Percentiles rank a stretch among this genome's conserved stretches.
Conservation (phyloP, 2,797 vertebrate species). For the Anolis apletophallus region DNA sequence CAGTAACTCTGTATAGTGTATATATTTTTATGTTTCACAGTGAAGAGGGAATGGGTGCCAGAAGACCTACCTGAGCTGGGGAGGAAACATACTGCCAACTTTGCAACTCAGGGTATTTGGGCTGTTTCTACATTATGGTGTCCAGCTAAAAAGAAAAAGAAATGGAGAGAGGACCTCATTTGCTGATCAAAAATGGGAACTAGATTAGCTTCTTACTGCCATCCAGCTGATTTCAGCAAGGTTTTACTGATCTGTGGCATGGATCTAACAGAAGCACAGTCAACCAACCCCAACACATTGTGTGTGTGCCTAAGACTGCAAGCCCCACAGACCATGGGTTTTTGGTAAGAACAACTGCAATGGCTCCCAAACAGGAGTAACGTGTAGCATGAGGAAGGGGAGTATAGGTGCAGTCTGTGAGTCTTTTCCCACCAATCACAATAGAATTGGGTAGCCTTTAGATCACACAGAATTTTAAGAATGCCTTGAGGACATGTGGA, state of each 20-base stretch:
- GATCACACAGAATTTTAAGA: neutral
- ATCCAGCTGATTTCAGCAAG: neutral
- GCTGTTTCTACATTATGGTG: neutral
- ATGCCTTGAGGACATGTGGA: neutral
- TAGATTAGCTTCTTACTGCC: neutral
- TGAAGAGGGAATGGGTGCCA: neutral
- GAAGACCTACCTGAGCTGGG: neutral
- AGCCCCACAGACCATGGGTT: neutral
- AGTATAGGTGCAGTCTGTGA: neutral
- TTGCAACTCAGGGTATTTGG: neutral
- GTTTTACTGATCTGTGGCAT: neutral
- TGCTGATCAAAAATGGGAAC: neutral
- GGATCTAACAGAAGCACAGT: neutral
- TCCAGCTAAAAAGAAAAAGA: neutral
- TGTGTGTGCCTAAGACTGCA: too few relatives aligned
- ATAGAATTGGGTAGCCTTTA: neutral
- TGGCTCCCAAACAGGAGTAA: neutral
- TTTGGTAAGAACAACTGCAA: neutral
- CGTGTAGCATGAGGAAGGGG: neutral
- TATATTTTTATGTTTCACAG: neutral
- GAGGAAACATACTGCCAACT: neutral
- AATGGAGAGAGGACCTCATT: neutral
- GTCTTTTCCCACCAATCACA: neutral
- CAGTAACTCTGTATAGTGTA: slow-evolving; percentile 62
- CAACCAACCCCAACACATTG: neutral